These are phyloP conservation scores for Geodia barretti DNA, from an alignment of 37 sponge, comb jelly and placozoan genomes.

Conservation along the genomic window DNA sequence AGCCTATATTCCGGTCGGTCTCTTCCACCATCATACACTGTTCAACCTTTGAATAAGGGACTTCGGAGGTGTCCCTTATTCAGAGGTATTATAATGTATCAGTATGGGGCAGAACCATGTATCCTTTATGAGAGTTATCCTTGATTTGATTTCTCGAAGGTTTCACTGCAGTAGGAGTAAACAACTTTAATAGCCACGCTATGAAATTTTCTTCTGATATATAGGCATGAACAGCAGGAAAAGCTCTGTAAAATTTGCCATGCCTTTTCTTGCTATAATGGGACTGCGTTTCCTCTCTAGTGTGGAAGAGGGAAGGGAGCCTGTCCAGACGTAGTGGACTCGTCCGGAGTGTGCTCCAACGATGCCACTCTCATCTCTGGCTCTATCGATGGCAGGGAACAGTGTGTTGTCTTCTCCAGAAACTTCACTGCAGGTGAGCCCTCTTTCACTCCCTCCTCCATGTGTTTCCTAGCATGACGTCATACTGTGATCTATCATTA, in stretches of 20 bases:
- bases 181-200: too few species aligned
- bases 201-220: too few species aligned
- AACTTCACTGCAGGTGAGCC: conserved; percentile 10
- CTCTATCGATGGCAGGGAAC: not conserved
- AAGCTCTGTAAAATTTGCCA: too few species aligned
- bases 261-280: too few species aligned
- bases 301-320: conserved; percentile 29
- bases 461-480: not conserved
- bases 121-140: too few species aligned
- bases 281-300: not conserved
- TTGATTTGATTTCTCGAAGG: too few species aligned
- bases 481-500: not conserved
- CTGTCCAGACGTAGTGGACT: conserved; percentile 14
- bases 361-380: conserved; percentile 1
- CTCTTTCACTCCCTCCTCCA: not conserved
- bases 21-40: too few species aligned
- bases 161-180: too few species aligned
- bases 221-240: too few species aligned
- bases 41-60: too few species aligned
- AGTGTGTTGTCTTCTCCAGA: conserved; percentile 31
- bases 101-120: too few species aligned
- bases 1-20: conserved; percentile 44
- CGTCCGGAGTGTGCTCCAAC: conserved; percentile 11
- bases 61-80: too few species aligned
- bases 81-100: not conserved